A percentile compares a stretch with the other conserved stretches of the same genome.
Evolutionary conservation across 2,797 vertebrate species (phyloP).

Genomic region (Sphenodon punctatus): DNA sequence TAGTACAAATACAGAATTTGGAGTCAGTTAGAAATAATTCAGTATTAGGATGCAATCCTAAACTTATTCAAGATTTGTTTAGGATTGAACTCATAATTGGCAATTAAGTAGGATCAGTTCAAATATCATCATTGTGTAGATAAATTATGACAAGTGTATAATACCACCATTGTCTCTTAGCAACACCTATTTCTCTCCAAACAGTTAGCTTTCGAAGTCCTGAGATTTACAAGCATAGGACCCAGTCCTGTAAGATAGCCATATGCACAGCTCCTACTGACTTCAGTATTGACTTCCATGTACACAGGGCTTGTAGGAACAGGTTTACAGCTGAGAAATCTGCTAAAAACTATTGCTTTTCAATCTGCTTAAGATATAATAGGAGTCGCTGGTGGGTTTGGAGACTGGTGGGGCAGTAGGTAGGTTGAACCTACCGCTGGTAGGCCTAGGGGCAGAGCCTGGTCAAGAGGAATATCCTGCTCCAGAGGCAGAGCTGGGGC

Average conservation of each 20-base stretch:
- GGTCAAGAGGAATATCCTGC: too few species aligned
- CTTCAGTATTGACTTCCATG: background rate
- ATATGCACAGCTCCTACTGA: background rate
- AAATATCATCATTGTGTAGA: conserved; percentile 12
- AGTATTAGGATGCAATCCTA: background rate
- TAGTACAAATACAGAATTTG: background rate
- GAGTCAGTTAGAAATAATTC: conserved; percentile 17
- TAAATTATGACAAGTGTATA: conserved; percentile 23
- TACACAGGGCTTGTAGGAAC: background rate
- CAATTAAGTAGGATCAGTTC: conserved; percentile 20
- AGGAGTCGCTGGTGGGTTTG: too few species aligned
- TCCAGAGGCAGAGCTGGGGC: too few species aligned
- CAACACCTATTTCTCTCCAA: background rate
- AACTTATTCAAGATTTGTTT: too few species aligned
- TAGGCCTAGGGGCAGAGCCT: too few species aligned
- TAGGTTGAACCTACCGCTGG: too few species aligned
- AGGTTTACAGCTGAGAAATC: background rate
- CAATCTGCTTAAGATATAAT: background rate
- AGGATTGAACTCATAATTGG: too few species aligned
- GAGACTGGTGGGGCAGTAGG: too few species aligned
- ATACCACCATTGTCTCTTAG: too few species aligned
- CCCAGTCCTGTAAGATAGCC: background rate
- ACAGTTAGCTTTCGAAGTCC: background rate
- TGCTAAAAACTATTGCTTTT: background rate
- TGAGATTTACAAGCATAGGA: background rate